Evolutionary conservation across 1,140 invertebrate species (phyloP).

Genomic region (Eupristina koningsbergeri): DNA sequence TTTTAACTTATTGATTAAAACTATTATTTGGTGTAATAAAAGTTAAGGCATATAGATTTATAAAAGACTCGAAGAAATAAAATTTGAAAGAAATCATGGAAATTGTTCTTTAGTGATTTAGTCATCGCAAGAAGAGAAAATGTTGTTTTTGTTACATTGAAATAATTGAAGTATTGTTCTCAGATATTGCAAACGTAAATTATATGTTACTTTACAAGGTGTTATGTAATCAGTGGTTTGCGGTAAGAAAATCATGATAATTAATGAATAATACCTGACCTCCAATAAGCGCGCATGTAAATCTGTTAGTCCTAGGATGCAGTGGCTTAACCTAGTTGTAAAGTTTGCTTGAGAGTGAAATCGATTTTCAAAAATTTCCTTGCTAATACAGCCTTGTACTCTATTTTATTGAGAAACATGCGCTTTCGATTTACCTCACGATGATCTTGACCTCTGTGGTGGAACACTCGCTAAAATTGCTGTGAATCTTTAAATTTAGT

Average conservation of each 20-base stretch:
- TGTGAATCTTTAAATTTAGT: background rate
- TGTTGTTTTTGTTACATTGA: too few species aligned
- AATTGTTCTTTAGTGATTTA: background rate
- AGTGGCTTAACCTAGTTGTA: conserved; percentile 26
- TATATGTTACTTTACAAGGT: background rate
- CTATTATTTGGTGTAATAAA: background rate
- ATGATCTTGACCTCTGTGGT: conserved; percentile 36
- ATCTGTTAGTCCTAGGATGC: background rate
- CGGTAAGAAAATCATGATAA: conserved; percentile 28
- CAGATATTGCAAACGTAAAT: background rate
- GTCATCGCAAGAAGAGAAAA: background rate
- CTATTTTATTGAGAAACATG: conserved; percentile 16
- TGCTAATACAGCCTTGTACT: conserved; percentile 28
- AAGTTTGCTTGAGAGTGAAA: background rate
- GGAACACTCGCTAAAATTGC: background rate
- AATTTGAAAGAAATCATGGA: background rate
- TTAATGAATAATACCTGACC: conserved; percentile 33
- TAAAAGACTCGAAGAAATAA: background rate
- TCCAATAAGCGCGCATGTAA: conserved; percentile 27
- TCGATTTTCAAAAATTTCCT: conserved; percentile 46
- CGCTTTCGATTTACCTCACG: conserved; percentile 23
- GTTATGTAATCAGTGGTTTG: background rate
- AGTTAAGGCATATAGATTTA: background rate
- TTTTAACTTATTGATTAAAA: background rate
- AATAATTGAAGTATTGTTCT: background rate